phyloP scores from a whole-genome alignment of 2,797 vertebrate species.

The Cyclura pinguis region DNA sequence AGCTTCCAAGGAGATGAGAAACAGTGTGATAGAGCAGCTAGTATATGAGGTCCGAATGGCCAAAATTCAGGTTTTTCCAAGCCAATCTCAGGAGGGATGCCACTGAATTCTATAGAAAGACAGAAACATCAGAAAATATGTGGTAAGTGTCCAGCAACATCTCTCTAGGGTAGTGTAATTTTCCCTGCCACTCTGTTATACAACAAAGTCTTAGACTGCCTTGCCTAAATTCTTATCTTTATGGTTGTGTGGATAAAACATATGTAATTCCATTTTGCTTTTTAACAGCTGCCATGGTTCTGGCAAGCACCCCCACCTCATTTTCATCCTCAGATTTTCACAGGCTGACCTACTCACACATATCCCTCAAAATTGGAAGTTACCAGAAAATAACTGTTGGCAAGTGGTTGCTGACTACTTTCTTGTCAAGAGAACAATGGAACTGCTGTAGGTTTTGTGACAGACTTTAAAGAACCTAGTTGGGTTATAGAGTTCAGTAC shows the following conservation, averaged over 20 bases:
- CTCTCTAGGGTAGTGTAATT: background rate
- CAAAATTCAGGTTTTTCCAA: background rate
- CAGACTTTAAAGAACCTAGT: no score
- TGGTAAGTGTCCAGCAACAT: background rate
- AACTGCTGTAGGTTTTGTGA: no score
- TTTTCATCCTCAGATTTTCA: no score
- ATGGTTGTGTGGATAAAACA: background rate
- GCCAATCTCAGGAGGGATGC: background rate
- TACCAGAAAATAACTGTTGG: no score
- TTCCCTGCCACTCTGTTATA: background rate
- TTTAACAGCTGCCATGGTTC: background rate
- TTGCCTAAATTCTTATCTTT: background rate
- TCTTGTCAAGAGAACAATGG: no score
- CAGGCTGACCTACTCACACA: no score
- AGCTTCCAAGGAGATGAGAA: constrained; percentile 14
- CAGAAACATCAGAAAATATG: no score
- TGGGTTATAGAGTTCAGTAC: no score
- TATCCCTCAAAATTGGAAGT: no score
- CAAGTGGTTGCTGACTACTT: no score
- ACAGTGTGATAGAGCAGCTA: background rate
- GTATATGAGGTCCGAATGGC: background rate
- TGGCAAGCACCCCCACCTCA: no score
- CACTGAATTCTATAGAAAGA: background rate
- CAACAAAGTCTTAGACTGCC: background rate
- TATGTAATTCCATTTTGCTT: background rate